Conservation (phyloP, 2,797 vertebrate genomes). For the Phoeniculus purpureus region DNA sequence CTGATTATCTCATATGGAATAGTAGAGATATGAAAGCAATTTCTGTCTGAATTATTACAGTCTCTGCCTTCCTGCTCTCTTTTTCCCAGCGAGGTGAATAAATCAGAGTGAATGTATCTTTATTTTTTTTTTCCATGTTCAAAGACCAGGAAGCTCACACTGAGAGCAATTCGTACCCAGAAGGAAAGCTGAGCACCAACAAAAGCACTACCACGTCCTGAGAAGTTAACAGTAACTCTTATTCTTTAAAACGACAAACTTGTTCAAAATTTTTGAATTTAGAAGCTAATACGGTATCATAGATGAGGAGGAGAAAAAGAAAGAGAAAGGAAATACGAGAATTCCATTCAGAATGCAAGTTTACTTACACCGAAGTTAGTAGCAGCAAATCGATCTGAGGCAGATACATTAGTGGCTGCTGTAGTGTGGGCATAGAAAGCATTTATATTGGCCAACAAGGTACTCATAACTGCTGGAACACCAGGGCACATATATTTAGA, state of each 20-base stretch:
- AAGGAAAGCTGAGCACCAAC: not conserved
- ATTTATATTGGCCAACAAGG: constrained; percentile 94
- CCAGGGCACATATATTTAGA: constrained; percentile 98
- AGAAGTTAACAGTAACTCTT: not conserved
- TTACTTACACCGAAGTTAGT: constrained; percentile 95
- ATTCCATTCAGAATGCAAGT: not conserved
- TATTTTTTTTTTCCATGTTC: not conserved
- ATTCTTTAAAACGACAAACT: not conserved
- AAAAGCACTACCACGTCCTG: not conserved
- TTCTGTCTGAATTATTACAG: not conserved
- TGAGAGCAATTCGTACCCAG: not conserved
- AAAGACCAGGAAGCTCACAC: not conserved
- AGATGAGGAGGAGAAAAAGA: not conserved
- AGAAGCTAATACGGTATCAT: not conserved
- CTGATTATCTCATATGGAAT: not conserved
- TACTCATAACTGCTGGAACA: constrained; percentile 97
- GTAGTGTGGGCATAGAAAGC: constrained; percentile 95
- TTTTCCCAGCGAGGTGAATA: not conserved
- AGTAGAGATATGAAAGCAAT: not conserved
- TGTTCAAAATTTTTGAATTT: not conserved
- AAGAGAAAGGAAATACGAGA: not conserved
- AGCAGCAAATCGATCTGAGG: constrained; percentile 95
- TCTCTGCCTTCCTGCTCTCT: not conserved
- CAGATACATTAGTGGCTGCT: constrained; percentile 91
- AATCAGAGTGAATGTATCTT: not conserved